phyloP scores from a whole-genome alignment of 2,113 vertebrate genomes.

The Poeciliopsis prolifica region DNA sequence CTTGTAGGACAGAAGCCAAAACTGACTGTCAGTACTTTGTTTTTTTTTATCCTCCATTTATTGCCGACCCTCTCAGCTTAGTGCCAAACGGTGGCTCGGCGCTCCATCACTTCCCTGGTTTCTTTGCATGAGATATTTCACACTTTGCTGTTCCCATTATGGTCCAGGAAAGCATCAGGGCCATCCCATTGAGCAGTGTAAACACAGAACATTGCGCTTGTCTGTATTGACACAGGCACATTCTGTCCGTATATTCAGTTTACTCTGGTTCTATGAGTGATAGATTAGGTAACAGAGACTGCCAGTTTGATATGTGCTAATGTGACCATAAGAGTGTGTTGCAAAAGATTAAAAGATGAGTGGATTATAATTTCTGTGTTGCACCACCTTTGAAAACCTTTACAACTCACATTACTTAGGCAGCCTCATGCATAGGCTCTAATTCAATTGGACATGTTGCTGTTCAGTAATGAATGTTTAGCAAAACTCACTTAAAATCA shows the following conservation, averaged over 20 bases:
- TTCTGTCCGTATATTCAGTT: slow-evolving; percentile 48
- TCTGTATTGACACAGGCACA: slow-evolving; percentile 77
- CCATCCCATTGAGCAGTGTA: slow-evolving; percentile 67
- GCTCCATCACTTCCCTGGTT: slow-evolving; percentile 63
- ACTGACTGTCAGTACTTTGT: slow-evolving; percentile 58
- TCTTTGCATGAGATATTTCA: slow-evolving; percentile 79
- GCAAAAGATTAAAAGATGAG: not conserved
- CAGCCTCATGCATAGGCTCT: not conserved
- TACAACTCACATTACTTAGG: not conserved
- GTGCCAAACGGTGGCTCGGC: slow-evolving; percentile 64
- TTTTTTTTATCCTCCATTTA: slow-evolving; percentile 63
- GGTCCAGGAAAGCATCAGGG: slow-evolving; percentile 53
- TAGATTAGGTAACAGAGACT: not conserved
- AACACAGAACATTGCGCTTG: slow-evolving; percentile 70
- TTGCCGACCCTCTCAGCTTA: slow-evolving; percentile 70
- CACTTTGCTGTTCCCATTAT: slow-evolving; percentile 78
- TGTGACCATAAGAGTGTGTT: not conserved
- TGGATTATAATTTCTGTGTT: no score
- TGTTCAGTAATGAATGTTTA: not conserved
- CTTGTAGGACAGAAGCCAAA: slow-evolving; percentile 41
- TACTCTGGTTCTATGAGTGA: slow-evolving; percentile 21
- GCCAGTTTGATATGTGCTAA: not conserved
- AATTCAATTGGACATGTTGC: not conserved
- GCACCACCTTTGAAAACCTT: no score
- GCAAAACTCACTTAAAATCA: not conserved